Base-by-base conservation (phyloP, 2,888 invertebrate genomes). In the Cistogaster globosa region DNA sequence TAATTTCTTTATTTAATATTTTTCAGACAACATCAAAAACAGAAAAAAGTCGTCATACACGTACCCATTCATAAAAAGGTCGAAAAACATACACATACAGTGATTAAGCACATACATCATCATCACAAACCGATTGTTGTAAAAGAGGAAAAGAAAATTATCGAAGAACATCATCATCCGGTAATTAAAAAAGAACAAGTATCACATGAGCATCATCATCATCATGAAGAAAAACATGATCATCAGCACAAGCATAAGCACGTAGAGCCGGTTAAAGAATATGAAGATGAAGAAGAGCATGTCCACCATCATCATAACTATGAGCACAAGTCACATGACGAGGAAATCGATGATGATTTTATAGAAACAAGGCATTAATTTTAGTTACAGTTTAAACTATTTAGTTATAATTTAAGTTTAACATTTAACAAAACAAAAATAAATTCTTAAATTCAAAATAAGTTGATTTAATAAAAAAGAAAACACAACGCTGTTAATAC, bases 81-180 rank as follows among this genome's bases (percentile, higher is more conserved):
- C 57, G 92, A 93, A 84, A 92, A 92, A 83, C 93, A 93, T 87
- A 90, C 91, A 0, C 93, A 93, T 58, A 93, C 93, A 2, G 88
- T 92, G 22, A 88, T 92, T 3, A 93, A 92, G 81, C 92, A 92
- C 78, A 89, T 93, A 20, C 93, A 93, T 87, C 92, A 93, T 87
- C 92, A 93, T 87, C 92, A 92, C 86, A 92, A 92, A 88, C 93
- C 92, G 45, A 90, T 92, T 82, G 89, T 93, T 18, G 88, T 92
- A n/a, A 93, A 92, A 87, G 92, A 92, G 88, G 92, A 92, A 83
- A 93, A 92, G 87, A 89, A 92, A 20, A 91, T 93, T 36, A 90
- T 92, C 58, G 90, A 92, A 57, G 92, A 92, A 84, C 89, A 92
- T 72, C 91, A 91, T 74, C 91, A 91, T 74, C 92, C 93, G 60